Percentiles rank a stretch among this genome's conserved stretches.
phyloP scores from a whole-genome alignment of 1,140 invertebrate species.

The Habropoda laboriosa region DNA sequence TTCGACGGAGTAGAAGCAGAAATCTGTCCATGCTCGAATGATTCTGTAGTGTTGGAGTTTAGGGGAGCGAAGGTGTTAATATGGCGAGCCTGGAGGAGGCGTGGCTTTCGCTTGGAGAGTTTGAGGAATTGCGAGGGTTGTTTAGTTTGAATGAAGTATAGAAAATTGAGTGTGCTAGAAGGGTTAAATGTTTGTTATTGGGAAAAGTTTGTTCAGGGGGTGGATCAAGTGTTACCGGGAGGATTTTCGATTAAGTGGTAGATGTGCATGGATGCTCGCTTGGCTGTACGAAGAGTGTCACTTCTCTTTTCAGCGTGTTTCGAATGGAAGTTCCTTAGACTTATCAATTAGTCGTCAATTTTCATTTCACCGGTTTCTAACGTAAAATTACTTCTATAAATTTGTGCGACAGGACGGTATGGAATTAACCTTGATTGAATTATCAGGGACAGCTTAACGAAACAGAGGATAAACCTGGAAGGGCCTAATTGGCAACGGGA shows the following conservation, averaged over 20 bases:
- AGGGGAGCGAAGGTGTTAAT: neutral
- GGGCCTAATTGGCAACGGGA: neutral
- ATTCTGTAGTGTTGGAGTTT: neutral
- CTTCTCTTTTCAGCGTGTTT: too few species aligned
- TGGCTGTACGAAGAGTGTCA: too few species aligned
- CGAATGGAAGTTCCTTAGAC: too few species aligned
- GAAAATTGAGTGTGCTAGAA: neutral
- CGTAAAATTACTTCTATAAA: too few species aligned
- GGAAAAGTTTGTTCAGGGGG: too few species aligned
- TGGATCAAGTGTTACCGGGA: too few species aligned
- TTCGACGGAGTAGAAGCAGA: neutral
- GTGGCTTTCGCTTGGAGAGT: neutral
- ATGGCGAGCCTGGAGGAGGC: neutral
- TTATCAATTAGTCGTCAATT: too few species aligned
- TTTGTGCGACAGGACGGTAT: too few species aligned
- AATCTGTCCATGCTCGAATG: conserved; percentile 10
- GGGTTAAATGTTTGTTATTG: neutral
- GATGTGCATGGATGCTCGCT: too few species aligned
- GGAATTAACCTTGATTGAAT: too few species aligned
- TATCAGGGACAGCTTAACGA: neutral
- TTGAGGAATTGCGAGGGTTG: neutral
- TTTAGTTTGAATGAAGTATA: neutral
- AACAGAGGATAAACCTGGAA: neutral
- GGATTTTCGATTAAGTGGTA: neutral
- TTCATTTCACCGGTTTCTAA: too few species aligned